Conservation (phyloP, 2,888 invertebrate genomes). For the Lordiphosa andalusiaca region DNA sequence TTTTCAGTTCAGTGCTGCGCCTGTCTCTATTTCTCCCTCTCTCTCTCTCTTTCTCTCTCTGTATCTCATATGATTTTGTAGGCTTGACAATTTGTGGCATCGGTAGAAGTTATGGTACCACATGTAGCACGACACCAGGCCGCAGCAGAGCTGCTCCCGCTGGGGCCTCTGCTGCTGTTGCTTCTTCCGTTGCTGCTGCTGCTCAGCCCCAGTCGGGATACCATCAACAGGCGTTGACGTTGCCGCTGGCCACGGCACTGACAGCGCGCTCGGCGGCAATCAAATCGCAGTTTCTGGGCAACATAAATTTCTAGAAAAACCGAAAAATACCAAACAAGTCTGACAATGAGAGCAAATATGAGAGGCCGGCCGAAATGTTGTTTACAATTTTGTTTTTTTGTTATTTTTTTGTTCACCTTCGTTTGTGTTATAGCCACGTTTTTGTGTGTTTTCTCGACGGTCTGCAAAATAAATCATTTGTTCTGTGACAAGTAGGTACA, state of each 20-base stretch:
- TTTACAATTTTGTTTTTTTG: conserved; percentile 10
- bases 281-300: conserved; percentile 80
- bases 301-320: conserved; percentile 76
- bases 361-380: conserved; percentile 19
- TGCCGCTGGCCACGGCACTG: conserved; percentile 79
- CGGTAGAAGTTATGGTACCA: conserved; percentile 80
- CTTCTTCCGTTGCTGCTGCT: conserved; percentile 61
- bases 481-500: conserved; percentile 70
- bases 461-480: conserved; percentile 56
- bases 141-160: conserved; percentile 70
- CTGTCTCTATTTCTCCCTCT: conserved; percentile 32
- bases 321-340: conserved; percentile 32
- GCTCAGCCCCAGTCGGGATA: conserved; percentile 77
- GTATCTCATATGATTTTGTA: conserved; percentile 76
- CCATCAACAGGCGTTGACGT: conserved; percentile 76
- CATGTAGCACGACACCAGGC: conserved; percentile 77
- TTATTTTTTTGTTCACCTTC: no score
- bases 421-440: conserved; percentile 16
- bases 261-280: conserved; percentile 79
- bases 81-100: conserved; percentile 81
- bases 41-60: conserved; percentile 34
- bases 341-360: conserved; percentile 20
- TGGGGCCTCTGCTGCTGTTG: conserved; percentile 61
- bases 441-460: conserved; percentile 16
- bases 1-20: not conserved